Conservation (phyloP, 2,888 invertebrate species). For the Brenthis hecate region DNA sequence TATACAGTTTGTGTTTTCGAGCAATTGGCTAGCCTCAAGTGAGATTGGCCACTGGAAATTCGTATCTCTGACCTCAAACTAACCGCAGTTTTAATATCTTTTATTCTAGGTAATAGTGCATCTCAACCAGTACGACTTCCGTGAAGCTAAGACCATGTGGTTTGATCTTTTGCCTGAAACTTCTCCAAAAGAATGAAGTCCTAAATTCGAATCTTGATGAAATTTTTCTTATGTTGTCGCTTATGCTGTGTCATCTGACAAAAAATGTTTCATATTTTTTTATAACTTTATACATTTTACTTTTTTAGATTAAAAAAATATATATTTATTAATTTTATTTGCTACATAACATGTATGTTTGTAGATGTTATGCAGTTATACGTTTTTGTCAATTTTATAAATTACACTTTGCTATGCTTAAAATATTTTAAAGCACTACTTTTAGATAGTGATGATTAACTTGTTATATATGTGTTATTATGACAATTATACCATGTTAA, state of each 20-base stretch:
- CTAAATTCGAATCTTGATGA: constrained; percentile 12
- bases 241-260: constrained; percentile 23
- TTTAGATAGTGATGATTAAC: neutral
- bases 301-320: neutral
- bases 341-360: too few relatives aligned
- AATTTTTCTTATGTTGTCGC: constrained; percentile 15
- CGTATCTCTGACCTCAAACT: neutral
- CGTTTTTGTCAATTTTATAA: constrained; percentile 3
- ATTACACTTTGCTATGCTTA: neutral
- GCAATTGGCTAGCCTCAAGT: too few relatives aligned
- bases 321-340: too few relatives aligned
- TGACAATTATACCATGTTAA: too few relatives aligned
- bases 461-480: constrained; percentile 9
- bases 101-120: constrained; percentile 83
- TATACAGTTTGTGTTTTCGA: too few relatives aligned
- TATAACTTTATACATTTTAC: constrained; percentile 3
- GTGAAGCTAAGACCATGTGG: constrained; percentile 88
- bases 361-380: too few relatives aligned
- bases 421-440: neutral
- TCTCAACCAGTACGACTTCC: constrained; percentile 85
- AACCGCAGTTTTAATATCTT: constrained; percentile 1
- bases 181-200: constrained; percentile 60
- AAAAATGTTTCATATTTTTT: constrained; percentile 31
- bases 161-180: constrained; percentile 85
- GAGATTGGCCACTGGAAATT: too few relatives aligned